Base-by-base conservation (phyloP, 2,113 vertebrate genomes). In the Hippocampus barbouri region DNA sequence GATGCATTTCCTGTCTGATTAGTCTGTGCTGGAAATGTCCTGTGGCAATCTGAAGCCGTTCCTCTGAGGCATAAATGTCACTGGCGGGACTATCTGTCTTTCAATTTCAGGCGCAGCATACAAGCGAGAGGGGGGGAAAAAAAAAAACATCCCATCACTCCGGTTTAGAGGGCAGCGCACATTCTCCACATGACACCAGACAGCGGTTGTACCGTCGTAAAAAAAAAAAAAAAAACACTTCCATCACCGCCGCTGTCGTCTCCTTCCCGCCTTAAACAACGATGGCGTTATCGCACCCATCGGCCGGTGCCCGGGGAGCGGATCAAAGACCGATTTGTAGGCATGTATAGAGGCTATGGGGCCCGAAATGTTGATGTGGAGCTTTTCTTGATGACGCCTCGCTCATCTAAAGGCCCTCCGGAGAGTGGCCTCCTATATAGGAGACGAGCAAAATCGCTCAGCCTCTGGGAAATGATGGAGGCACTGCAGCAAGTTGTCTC, bases 321-420 rank as follows among this genome's bases (percentile, higher is more conserved):
- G 5, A 56, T 67, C 25, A 15, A 43, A 75, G 61, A 57, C 41
- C 38, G 68, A 69, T 53, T 1, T 47, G 34, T 27, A 49, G 47
- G 21, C 41, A 30, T 59, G 71, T 40, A 21, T 40, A 62, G 59
- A 74, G 70, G 56, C 59, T 68, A 60, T 53, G 57, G 34, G 40
- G 51, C 7, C 84, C 87, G 83, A 75, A 68, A 57, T 60, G 70
- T 71, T 66, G 80, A 73, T 72, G 72, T 78, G 73, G 71, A 73
- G 74, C 53, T 73, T 69, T 59, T 66, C 57, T 70, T 59, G 41
- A 71, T 57, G 77, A 71, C 38, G 73, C 67, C 73, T 88, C 78
- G 85, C 71, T 86, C 87, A 88, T 87, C 75, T 79, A 89, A 77
- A 76, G 43, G 78, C 74, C 71, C 67, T 74, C 81, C 68, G 81